Conservation (phyloP, 1,140 invertebrate genomes). For the Drosophila mojavensis region DNA sequence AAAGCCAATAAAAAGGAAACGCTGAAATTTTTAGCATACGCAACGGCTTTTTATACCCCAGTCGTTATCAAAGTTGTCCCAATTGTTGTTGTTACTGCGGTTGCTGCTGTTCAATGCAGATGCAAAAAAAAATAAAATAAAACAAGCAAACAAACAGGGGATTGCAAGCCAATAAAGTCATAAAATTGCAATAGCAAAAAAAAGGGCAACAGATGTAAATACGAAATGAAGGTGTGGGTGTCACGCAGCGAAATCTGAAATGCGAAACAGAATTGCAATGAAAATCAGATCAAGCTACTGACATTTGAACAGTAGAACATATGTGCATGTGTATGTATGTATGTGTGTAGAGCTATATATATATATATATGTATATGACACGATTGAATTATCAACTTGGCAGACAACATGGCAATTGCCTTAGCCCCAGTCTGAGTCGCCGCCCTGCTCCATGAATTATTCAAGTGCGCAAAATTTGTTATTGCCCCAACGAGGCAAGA, state of each 20-base stretch:
- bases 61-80: constrained; percentile 14
- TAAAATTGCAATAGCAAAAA: constrained; percentile 22
- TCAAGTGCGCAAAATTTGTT: constrained; percentile 38
- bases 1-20: constrained; percentile 11
- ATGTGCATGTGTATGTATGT: background rate
- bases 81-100: background rate
- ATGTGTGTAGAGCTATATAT: background rate
- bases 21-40: constrained; percentile 26
- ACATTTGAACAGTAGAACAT: background rate
- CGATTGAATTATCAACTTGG: constrained; percentile 49
- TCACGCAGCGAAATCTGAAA: background rate
- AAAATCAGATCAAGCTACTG: constrained; percentile 1
- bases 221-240: constrained; percentile 4
- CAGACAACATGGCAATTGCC: constrained; percentile 30
- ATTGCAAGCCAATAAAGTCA: constrained; percentile 43
- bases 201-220: constrained; percentile 30
- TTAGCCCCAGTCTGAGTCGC: background rate
- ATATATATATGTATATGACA: background rate
- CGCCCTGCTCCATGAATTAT: constrained; percentile 38
- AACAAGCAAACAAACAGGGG: background rate
- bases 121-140: constrained; percentile 14
- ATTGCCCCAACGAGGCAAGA: constrained; percentile 9
- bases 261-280: background rate
- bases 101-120: constrained; percentile 17
- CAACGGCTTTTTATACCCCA: constrained; percentile 32